Base-by-base conservation (phyloP, 2,888 invertebrate genomes). In the Charanyca ferruginea region DNA sequence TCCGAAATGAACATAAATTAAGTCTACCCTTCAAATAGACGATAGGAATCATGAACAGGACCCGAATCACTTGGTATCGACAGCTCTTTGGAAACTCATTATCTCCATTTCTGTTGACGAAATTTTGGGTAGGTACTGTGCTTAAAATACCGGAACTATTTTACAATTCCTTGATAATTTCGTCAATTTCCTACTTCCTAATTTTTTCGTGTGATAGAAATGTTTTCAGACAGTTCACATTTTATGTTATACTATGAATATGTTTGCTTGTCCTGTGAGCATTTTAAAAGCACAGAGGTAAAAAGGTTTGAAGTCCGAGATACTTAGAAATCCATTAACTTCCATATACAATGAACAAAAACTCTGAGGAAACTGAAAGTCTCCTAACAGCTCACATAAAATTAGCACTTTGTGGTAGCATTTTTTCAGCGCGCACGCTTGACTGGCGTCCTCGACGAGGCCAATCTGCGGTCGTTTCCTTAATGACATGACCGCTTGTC, bases 401-500 rank as follows among this genome's bases (percentile, higher is more conserved):
- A 66, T 66, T 62, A 25, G 45, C 57, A 65, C 65, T 52, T 72
- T 64, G 66, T 66, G 59, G 67, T 67, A 57, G 55, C 60, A 77
- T 73, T 86, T 90, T 87, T 87, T 87, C 83, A 80, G 77, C 64
- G 70, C 77, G 61, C 86, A 90, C 90, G 91, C 83, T 89, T 84
- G 86, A 88, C 78, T 86, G 76, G 83, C 82, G 90, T 87, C 91
- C 91, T 90, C 55, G 79, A 59, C 87, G 84, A 89, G 88, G 89
- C 81, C 89, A 82, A 81, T 81, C 82, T 79, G 77, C 80, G 66
- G 75, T 20, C 75, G 84, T 89, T 91, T 91, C 91, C 91, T 90
- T 86, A 82, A 88, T 87, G 82, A 85, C 84, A 83, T 83, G 80
- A 77, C 77, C 77, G 73, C 69, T 77, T 81, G 80, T 75, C 77